Evolutionary conservation across 2,113 vertebrate species (phyloP), one percentile per base, ranked within the genome.

Genomic region (Brienomyrus brachyistius): DNA sequence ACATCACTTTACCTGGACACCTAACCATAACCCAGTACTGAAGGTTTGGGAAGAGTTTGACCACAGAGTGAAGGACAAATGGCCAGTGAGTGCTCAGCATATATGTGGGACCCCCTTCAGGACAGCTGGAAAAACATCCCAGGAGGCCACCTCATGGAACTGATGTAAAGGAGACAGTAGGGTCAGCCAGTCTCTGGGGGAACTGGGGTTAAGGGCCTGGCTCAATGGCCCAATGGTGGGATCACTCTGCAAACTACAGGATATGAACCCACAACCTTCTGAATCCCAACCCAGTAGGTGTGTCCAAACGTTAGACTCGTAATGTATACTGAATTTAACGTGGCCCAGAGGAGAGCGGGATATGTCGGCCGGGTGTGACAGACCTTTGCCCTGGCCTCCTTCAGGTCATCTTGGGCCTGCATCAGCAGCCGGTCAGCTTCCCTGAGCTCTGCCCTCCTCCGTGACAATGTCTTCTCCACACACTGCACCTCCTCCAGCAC

Each of bases 391-490:
- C 86, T 93, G 23, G 93, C 95, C 91, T 92, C 92, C 56, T 95
- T 91, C 2, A 97, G 95, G 19, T 97, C 95, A 54, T 92, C 94
- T 88, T 97, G 96, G 5, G 97, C 97, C 92, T 98, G 96, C 1
- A 96, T 90, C 84, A 98, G 95, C 13, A 97, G 95, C 23, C 94
- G 91, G 89, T 98, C 96, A 0, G 97, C 96, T 88, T 97, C 95
- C 43, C 97, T 93, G 2, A 99, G 97, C 91, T 99, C 97, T 0
- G 95, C 95, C 86, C 95, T 91, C 9, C 97, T 96, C 70, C 96
- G 97, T 90, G 96, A 90, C 0, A 99, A 96, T 0, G 98, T 98
- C 91, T 94, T 95, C 93, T 98, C 97, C 56, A 97, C 52, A 91
- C 96, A 97, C 17, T 94, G 94, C 8, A 97, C 93, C 93, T 98